Base-by-base conservation (phyloP, 1,140 invertebrate genomes). In the Drosophila orosa region DNA sequence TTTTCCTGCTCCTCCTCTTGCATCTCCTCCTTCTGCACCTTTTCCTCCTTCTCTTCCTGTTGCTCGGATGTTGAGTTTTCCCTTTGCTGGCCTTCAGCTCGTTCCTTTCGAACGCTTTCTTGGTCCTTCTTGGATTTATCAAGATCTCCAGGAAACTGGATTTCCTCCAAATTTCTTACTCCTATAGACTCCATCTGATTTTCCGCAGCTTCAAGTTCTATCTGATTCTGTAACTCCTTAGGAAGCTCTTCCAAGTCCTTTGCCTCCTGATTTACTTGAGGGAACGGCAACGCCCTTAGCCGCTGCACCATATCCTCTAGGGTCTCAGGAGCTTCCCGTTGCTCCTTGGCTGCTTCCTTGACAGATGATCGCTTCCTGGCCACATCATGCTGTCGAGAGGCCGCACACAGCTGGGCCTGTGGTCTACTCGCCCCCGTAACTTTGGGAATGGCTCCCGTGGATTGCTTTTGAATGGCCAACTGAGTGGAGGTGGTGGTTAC, bases 301-400 rank as follows among this genome's bases (percentile, higher is more conserved):
- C 90, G 74, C 37, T 61, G 84, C 33, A 92, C 87, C 90, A 92
- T 91, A 25, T 87, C 56, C 47, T 92, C 91, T 5, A 92, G 39
- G 2, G 81, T 80, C 40, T 91, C 87, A 9, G 73, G 40, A 6
- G 35, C 55, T 17, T 65, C 47, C 13, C 29, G 9, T 19, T 33
- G 12, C 13, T 52, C 48, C 22, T 35, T 39, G 9, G n/a, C 25
- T 5, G 33, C n/a, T 48, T 76, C 47, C 42, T 42, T 71, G 27
- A 25, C 37, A 5, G 60, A 31, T 3, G 60, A 59, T 8, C 80
- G 63, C 33, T 84, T 87, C 44, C 67, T 89, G n/a, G 47, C 54
- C 24, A 80, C 84, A 62, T 78, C 73, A 35, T 61, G 74, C 24
- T 90, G 80, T 7, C 85, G 67, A 0, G 59, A 31, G 9, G 85